Base-by-base conservation (phyloP, 2,113 vertebrate genomes). In the Plotosus lineatus region DNA sequence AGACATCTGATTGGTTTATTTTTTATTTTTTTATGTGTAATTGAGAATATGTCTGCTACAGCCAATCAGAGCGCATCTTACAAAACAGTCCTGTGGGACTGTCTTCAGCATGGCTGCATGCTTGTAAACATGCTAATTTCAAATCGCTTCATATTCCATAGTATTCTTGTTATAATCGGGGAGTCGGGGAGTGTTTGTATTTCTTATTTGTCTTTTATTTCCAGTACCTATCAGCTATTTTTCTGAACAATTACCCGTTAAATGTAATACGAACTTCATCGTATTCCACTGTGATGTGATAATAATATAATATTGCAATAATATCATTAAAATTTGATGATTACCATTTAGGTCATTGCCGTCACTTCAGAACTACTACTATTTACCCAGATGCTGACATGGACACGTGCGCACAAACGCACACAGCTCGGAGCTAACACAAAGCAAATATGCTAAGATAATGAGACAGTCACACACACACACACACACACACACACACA, bases 401-500 rank as follows among this genome's bases (percentile, higher is more conserved):
- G n/a, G n/a, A n/a, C n/a, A n/a, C n/a, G n/a, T n/a, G n/a, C n/a
- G n/a, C n/a, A n/a, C n/a, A n/a, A n/a, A n/a, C n/a, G n/a, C n/a
- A n/a, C n/a, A n/a, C n/a, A 33, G 17, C 65, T 44, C 53, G 31
- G 21, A 19, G 14, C 36, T 56, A 69, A 44, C 8, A 10, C 40
- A 19, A 60, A 40, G 23, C 1, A 15, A 11, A 28, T 21, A 69
- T 44, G 26, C 50, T 40, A 69, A 69, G 40, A 69, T 26, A 38
- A 69, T 26, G 46, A 28, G 66, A 69, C 65, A 51, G 9, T 84
- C 68, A 77, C 53, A 51, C 63, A 21, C 86, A 40, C 82, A 51
- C 86, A 40, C 26, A 38, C 78, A 65, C 28, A n/a, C 53, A 55
- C 48, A 75, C 69, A 77, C 51, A 58, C 38, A 48, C 71, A 79